Evolutionary conservation across 2,888 invertebrate genomes (phyloP), one percentile per base, ranked within the genome.

Genomic region (Tethea ocularis): DNA sequence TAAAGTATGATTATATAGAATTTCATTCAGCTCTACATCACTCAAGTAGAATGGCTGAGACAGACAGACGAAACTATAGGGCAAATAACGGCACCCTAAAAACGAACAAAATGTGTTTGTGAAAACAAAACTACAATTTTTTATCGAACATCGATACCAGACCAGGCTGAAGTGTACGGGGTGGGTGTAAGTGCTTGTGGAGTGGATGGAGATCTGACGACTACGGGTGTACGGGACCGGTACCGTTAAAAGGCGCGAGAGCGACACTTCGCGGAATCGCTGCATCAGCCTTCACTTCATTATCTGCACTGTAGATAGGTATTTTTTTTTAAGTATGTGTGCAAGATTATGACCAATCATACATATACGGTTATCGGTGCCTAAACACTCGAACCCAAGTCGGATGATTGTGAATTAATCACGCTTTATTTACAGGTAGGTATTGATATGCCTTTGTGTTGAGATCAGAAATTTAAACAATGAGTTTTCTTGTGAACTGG

Each of bases 181-280:
- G 61, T 41, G 36, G 33, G 13, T 33, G 33, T 38, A n/a, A 38
- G 38, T 38, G 38, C 6, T 56, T 26, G 54, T 36, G 57, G 15
- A 33, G 60, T 36, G 57, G 51, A 51, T 36, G 57, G 51, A 51
- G 57, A 60, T 59, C 63, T 61, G 61, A 57, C 41, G 58, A 59
- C 20, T 46, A 46, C 6, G 46, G 10, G 20, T 59, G 23, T 46
- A 51, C 59, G 57, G 54, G 60, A 51, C 61, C 24, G 61, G 68
- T 76, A 64, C 77, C 77, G 78, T 76, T 77, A 77, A 56, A 61
- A 58, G 55, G 55, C 67, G 57, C 64, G 29, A 41, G 59, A 62
- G 77, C 71, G 76, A 77, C 80, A 81, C 75, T 82, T 82, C 82
- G 76, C 68, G 68, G 82, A 82, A 82, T 71, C 69, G 63, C 64